Evolutionary conservation across 2,888 invertebrate species (phyloP).

Genomic region (Mactromeris polynyma): DNA sequence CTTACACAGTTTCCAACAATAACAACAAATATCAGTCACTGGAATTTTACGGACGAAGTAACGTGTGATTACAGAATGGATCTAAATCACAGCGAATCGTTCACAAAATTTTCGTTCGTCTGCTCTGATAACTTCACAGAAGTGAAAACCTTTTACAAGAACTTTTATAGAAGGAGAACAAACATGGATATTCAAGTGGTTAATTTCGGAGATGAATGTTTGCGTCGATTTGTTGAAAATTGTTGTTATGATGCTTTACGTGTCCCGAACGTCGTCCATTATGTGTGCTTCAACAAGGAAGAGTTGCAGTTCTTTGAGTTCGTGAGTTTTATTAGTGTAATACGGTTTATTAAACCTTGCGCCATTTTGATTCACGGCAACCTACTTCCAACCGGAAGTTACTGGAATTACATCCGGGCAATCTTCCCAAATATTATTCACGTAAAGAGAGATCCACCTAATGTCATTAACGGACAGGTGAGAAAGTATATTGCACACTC

Average conservation of each 20-base stretch:
- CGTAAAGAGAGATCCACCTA: constrained; percentile 55
- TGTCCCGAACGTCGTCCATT: constrained; percentile 72
- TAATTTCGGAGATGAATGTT: constrained; percentile 58
- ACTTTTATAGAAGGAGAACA: neutral
- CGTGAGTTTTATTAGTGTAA: constrained; percentile 70
- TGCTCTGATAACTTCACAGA: neutral
- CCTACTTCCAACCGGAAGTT: constrained; percentile 63
- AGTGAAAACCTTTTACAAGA: neutral
- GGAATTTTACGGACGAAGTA: neutral
- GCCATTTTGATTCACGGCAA: constrained; percentile 72
- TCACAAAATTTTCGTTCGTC: neutral
- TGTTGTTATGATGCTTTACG: constrained; percentile 54
- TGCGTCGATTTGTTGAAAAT: constrained; percentile 47
- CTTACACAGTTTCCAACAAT: neutral
- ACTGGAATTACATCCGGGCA: constrained; percentile 70
- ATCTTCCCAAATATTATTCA: constrained; percentile 68
- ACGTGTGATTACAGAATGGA: neutral
- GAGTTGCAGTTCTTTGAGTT: constrained; percentile 61
- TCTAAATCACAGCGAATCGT: neutral
- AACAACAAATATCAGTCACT: neutral
- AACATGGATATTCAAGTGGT: constrained; percentile 31
- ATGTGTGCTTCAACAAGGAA: constrained; percentile 58
- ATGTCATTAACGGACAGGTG: constrained; percentile 57
- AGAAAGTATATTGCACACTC: constrained; percentile 63
- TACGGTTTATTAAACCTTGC: constrained; percentile 71